Evolutionary conservation across 2,113 vertebrate species (phyloP), one percentile per base, ranked within the genome.

Genomic region (Riparia riparia): DNA sequence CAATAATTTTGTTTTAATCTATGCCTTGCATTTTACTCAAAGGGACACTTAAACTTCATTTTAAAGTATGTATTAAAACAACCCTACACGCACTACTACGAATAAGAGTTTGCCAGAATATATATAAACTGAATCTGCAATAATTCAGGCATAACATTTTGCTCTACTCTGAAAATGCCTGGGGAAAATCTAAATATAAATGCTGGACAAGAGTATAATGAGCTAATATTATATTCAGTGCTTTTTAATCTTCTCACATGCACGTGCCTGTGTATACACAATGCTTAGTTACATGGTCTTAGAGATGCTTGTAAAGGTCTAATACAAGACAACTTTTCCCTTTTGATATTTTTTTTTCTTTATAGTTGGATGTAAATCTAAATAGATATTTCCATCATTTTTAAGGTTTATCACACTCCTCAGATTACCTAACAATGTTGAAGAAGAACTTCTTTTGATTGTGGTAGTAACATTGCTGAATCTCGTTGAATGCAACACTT

Each of bases 31-130:
- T 86, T 94, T 90, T 82, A 85, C 80, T 65, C 49, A 93, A 95
- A 95, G 58, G 72, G 41, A 94, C 94, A 91, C 92, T 97, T 95
- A 90, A 97, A 91, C 82, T 96, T 95, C 39, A 2, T 76, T 91
- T 89, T 90, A 86, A 95, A 96, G 64, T 66, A 47, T 60, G 56
- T 82, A 71, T 95, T 95, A 82, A 86, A 86, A 79, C 34, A 89
- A 34, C 5, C 25, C 29, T 54, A 82, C 12, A 93, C 91, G 86
- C 45, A 83, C 63, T 85, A 42, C 37, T 64, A 22, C 47, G 81
- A 73, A 64, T 73, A 86, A 88, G 45, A 21, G 13, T 93, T 93
- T 89, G 25, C 17, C 60, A 93, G 76, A 83, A 92, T 90, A 80
- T 51, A 49, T 42, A 90, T 82, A 85, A 85, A 83, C 16, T 51